phyloP scores from a whole-genome alignment of 2,113 vertebrate species.

The Dasypus novemcinctus region DNA sequence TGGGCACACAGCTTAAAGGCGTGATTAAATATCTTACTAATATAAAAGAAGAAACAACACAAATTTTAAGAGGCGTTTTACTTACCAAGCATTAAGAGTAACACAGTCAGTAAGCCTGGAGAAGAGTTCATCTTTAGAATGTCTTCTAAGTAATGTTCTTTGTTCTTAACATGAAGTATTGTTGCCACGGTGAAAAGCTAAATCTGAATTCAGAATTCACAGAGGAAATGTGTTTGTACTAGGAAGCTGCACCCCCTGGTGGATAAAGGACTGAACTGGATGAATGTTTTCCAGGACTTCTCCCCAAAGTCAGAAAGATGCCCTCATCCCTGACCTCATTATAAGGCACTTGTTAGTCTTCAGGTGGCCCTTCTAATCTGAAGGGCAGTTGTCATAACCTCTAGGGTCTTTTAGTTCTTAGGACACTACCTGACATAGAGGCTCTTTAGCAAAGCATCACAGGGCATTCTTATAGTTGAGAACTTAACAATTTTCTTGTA shows the following conservation, averaged over 20 bases:
- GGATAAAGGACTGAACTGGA: background rate
- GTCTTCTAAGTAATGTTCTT: background rate
- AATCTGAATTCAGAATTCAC: background rate
- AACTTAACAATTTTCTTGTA: background rate
- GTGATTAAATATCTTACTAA: background rate
- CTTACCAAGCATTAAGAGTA: constrained; percentile 20
- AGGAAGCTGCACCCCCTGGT: background rate
- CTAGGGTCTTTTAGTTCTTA: background rate
- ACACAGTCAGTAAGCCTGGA: background rate
- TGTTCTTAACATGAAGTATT: background rate
- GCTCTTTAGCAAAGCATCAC: background rate
- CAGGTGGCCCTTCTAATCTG: background rate
- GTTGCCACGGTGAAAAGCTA: background rate
- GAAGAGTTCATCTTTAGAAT: background rate
- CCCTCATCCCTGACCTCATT: background rate
- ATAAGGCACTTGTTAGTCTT: background rate
- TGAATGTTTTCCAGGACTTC: background rate
- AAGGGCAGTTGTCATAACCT: background rate
- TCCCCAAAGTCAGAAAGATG: background rate
- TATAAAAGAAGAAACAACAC: background rate
- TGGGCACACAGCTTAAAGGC: background rate
- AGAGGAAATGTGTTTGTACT: background rate
- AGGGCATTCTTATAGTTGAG: background rate
- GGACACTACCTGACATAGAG: background rate
- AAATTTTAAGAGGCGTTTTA: background rate